Percentiles rank a stretch among this genome's conserved stretches.
phyloP scores from a whole-genome alignment of 2,888 invertebrate genomes.

The Arctia plantaginis region DNA sequence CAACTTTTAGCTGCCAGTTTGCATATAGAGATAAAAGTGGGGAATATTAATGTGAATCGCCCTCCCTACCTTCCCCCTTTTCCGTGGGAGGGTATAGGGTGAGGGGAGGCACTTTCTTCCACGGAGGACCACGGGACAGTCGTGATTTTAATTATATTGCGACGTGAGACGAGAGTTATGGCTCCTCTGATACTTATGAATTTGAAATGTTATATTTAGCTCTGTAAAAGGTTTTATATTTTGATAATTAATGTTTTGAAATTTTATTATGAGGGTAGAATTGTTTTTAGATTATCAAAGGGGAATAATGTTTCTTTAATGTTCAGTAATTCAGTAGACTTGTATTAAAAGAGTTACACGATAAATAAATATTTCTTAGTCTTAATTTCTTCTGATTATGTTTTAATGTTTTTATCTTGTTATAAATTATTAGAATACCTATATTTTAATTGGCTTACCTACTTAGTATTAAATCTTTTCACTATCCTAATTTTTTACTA shows the following conservation, averaged over 20 bases:
- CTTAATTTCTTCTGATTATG: not conserved
- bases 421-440: not conserved
- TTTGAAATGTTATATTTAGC: constrained; percentile 53
- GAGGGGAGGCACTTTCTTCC: constrained; percentile 75
- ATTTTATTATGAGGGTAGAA: constrained; percentile 12
- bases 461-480: too few relatives aligned
- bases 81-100: constrained; percentile 49
- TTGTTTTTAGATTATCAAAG: not conserved
- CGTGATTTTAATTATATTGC: constrained; percentile 86
- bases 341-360: not conserved
- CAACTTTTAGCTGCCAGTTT: constrained; percentile 85
- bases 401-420: not conserved
- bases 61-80: constrained; percentile 60
- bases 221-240: constrained; percentile 33
- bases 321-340: not conserved
- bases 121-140: constrained; percentile 83
- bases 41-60: constrained; percentile 86
- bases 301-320: not conserved
- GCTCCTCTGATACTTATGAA: constrained; percentile 68
- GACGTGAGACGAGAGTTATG: constrained; percentile 82
- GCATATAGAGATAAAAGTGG: constrained; percentile 87
- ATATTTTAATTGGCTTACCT: too few relatives aligned
- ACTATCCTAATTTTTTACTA: too few relatives aligned
- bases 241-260: constrained; percentile 30
- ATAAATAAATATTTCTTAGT: not conserved